Evolutionary conservation across 2,113 vertebrate species (phyloP), one percentile per base, ranked within the genome.

Genomic region (Chloroceryle aenea): DNA sequence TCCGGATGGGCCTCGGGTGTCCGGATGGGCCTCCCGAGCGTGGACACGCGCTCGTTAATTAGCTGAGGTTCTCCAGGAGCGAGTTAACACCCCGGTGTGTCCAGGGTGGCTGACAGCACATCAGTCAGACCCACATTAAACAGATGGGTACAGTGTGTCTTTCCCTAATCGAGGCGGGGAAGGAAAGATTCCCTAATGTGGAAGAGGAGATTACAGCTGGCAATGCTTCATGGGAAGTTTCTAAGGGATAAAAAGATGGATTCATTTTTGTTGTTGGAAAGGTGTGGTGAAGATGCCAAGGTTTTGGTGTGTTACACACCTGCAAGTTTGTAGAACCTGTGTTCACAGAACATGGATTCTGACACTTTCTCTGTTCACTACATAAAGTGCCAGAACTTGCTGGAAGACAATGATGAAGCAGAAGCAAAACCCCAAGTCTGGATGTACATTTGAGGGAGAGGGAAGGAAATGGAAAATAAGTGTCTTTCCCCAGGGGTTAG

Each of bases 401-500:
- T 93, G 38, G 68, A 85, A 95, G 80, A 90, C 40, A 26, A 90
- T 72, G 68, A 71, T 45, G 62, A 95, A 83, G 30, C 13, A 78
- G 73, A 84, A 94, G 47, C 12, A 18, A 94, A 94, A 76, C 68
- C 50, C 22, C 55, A 85, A 73, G 84, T 80, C 87, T 64, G 68
- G 73, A 69, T 83, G 73, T 64, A 61, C 43, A 84, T 12, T 32
- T 75, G 87, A 85, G 50, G 20, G 58, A 80, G 87, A 83, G 22
- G 67, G 66, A 96, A 96, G 63, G 88, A 94, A 96, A 93, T 93
- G 22, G 74, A 94, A 97, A 93, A 96, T 82, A 68, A 83, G 10
- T 73, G 16, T 47, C 64, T 95, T 81, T 94, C 52, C 76, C 59
- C 52, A 32, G 71, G n/a, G 82, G 36, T 50, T 32, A 75, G 58